phyloP scores from a whole-genome alignment of 2,888 invertebrate species.

The Amphipyra berbera region DNA sequence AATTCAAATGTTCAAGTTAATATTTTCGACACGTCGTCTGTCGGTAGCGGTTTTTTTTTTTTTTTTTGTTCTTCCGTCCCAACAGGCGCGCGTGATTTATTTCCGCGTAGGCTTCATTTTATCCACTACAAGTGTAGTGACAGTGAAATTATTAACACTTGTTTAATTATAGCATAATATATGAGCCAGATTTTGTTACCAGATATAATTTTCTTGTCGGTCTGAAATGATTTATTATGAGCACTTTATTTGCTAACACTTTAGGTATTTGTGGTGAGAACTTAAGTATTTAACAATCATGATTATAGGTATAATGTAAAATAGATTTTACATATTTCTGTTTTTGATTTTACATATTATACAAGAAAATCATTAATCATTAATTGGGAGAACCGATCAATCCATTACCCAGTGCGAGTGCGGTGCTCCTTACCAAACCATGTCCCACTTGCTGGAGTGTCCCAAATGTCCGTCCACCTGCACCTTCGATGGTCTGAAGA shows the following conservation, averaged over 20 bases:
- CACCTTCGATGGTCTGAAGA: too few species aligned
- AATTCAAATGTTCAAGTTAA: conserved; percentile 87
- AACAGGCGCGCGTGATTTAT: conserved; percentile 71
- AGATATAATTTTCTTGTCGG: conserved; percentile 42
- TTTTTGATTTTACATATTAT: too few species aligned
- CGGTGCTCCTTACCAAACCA: too few species aligned
- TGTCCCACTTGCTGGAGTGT: too few species aligned
- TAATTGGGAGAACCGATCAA: too few species aligned
- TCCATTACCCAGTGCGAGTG: too few species aligned
- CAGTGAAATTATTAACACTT: conserved; percentile 57
- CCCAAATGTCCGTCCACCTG: too few species aligned
- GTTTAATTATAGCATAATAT: conserved; percentile 54
- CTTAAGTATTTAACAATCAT: conserved; percentile 5
- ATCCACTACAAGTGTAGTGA: conserved; percentile 61
- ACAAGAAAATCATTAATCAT: too few species aligned
- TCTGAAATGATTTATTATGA: conserved; percentile 39
- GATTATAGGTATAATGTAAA: too few species aligned
- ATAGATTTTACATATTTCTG: too few species aligned
- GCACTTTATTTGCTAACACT: conserved; percentile 28
- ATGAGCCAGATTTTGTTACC: conserved; percentile 12
- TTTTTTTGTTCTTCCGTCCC: conserved; percentile 61
- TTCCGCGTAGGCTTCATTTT: conserved; percentile 67
- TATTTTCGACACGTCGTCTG: conserved; percentile 84
- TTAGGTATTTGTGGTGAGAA: conserved; percentile 13
- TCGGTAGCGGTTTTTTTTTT: conserved; percentile 67